Conservation (phyloP, 2,113 vertebrate species). For the Chloebia gouldiae region DNA sequence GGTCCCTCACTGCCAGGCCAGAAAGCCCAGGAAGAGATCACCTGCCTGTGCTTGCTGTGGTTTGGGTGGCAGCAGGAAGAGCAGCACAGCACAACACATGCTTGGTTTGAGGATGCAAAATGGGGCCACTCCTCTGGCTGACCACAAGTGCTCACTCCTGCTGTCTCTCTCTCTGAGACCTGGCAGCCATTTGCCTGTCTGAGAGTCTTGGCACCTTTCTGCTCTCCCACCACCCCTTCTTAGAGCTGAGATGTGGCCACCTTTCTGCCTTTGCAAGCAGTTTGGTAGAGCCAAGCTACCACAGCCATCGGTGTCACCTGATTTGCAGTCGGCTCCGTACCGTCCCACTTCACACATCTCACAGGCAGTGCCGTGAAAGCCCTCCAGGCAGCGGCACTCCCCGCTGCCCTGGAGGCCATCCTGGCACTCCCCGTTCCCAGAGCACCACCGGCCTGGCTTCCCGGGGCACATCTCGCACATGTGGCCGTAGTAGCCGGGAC, state of each 20-base stretch:
- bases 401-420: constrained; percentile 84
- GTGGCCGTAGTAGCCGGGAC: constrained; percentile 87
- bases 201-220: not conserved
- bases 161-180: not conserved
- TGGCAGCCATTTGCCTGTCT: not conserved
- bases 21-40: not conserved
- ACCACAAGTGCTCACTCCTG: not conserved
- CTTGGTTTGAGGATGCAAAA: not conserved
- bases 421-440: constrained; percentile 85
- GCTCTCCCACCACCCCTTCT: not conserved
- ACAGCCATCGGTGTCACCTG: constrained; percentile 61
- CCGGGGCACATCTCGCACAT: constrained; percentile 91
- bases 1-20: not conserved
- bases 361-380: constrained; percentile 92
- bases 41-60: not conserved
- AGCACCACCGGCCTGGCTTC: constrained; percentile 82
- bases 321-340: constrained; percentile 83
- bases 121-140: not conserved
- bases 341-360: constrained; percentile 93
- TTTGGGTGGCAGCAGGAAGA: not conserved
- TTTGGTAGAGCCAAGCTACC: not conserved
- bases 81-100: not conserved
- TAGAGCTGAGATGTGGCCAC: not conserved
- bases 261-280: not conserved
- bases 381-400: constrained; percentile 90